Percentiles rank a stretch among this genome's conserved stretches.
phyloP scores from a whole-genome alignment of 2,113 vertebrate genomes.

The Strix uralensis region DNA sequence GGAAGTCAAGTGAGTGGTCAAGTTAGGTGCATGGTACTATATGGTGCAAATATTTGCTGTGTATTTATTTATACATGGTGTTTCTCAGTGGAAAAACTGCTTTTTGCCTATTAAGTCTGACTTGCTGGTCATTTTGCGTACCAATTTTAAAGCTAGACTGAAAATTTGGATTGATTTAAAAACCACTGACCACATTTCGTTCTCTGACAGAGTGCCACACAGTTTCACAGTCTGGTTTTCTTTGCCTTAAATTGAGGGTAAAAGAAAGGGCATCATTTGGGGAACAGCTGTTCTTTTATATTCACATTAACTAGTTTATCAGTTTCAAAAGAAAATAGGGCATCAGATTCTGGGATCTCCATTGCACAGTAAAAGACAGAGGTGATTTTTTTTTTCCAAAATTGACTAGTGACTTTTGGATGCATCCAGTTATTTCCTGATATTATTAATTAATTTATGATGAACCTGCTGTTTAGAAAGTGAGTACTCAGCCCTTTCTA shows the following conservation, averaged over 20 bases:
- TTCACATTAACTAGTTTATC: not conserved
- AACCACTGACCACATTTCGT: conserved; percentile 10
- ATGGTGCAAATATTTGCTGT: not conserved
- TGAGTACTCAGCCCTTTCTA: not conserved
- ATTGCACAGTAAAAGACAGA: not conserved
- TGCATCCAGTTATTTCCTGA: not conserved
- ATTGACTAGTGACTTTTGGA: not conserved
- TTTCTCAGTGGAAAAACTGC: not conserved
- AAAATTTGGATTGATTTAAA: not conserved
- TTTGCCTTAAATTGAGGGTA: not conserved
- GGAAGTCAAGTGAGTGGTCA: not conserved
- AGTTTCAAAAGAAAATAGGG: not conserved
- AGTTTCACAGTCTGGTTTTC: not conserved
- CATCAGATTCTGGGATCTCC: not conserved
- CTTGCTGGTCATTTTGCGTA: not conserved
- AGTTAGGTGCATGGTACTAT: not conserved
- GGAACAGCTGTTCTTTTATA: not conserved
- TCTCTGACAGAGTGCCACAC: not conserved
- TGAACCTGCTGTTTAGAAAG: not conserved
- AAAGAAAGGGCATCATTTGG: conserved; percentile 29
- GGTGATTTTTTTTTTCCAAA: not conserved
- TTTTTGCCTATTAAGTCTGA: not conserved
- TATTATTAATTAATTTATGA: not conserved
- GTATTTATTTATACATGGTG: not conserved
- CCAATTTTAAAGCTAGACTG: not conserved